phyloP scores from a whole-genome alignment of 2,113 vertebrate genomes.

The Pterophyllum scalare region DNA sequence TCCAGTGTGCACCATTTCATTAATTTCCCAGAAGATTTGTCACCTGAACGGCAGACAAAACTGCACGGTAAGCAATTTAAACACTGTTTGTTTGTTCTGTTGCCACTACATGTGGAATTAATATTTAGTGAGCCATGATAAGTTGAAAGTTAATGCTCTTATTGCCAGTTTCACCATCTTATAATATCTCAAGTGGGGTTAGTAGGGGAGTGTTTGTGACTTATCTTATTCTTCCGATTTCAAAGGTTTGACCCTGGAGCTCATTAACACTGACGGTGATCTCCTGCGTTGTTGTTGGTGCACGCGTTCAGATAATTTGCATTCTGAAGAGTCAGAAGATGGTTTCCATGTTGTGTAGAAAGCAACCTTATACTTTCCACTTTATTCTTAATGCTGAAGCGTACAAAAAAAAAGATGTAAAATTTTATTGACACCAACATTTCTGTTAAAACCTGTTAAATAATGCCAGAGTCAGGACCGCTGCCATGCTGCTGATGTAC shows the following conservation, averaged over 20 bases:
- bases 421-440: background rate
- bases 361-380: background rate
- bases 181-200: background rate
- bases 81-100: background rate
- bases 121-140: background rate
- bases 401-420: background rate
- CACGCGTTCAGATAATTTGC: background rate
- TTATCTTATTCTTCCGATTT: background rate
- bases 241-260: background rate
- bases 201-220: background rate
- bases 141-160: background rate
- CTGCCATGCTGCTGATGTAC: background rate
- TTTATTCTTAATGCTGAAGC: background rate
- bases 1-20: background rate
- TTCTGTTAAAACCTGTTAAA: background rate
- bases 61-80: background rate
- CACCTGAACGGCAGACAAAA: background rate
- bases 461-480: background rate
- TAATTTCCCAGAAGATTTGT: background rate
- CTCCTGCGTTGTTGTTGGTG: background rate
- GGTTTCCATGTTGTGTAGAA: background rate
- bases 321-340: background rate
- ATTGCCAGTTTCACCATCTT: background rate
- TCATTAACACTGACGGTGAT: background rate
- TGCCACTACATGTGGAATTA: background rate